These are phyloP conservation scores for Altica lythri DNA, from an alignment of 2,888 invertebrate genomes.

Conservation along the genomic window DNA sequence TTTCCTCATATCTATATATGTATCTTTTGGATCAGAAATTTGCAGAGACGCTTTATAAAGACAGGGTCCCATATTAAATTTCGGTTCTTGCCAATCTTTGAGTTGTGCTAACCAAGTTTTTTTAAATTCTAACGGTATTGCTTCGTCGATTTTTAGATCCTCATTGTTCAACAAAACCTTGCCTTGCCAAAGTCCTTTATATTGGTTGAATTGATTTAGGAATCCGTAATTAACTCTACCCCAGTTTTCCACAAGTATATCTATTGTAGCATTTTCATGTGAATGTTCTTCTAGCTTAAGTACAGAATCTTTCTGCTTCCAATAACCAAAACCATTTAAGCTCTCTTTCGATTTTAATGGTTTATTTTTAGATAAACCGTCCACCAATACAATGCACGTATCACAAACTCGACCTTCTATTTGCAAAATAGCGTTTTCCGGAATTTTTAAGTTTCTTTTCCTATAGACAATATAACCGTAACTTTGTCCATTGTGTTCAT, in stretches of 20 bases:
- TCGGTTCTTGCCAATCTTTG: constrained; percentile 44
- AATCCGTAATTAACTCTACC: constrained; percentile 71
- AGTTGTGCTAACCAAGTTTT: constrained; percentile 49
- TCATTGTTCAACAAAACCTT: constrained; percentile 45
- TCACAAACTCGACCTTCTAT: constrained; percentile 58
- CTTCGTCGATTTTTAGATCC: constrained; percentile 31
- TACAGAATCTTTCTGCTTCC: constrained; percentile 49
- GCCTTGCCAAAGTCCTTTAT: constrained; percentile 53
- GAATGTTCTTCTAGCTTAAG: constrained; percentile 33
- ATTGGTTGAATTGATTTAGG: constrained; percentile 52
- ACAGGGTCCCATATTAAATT: constrained; percentile 33
- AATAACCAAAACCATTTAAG: constrained; percentile 56
- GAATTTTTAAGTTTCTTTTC: constrained; percentile 47
- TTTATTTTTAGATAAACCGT: constrained; percentile 56
- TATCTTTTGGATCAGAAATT: constrained; percentile 26
- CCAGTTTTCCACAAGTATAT: constrained; percentile 72
- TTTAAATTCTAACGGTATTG: constrained; percentile 35
- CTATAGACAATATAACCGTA: constrained; percentile 63
- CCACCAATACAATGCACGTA: constrained; percentile 56
- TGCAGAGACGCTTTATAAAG: constrained; percentile 28
- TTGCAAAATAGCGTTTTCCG: constrained; percentile 45
- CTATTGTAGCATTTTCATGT: constrained; percentile 49
- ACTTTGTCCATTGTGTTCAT: constrained; percentile 59
- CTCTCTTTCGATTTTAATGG: constrained; percentile 47
- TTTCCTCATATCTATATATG: constrained; percentile 33